phyloP scores from a whole-genome alignment of 1,140 invertebrate species.

The Drosophila mauritiana region DNA sequence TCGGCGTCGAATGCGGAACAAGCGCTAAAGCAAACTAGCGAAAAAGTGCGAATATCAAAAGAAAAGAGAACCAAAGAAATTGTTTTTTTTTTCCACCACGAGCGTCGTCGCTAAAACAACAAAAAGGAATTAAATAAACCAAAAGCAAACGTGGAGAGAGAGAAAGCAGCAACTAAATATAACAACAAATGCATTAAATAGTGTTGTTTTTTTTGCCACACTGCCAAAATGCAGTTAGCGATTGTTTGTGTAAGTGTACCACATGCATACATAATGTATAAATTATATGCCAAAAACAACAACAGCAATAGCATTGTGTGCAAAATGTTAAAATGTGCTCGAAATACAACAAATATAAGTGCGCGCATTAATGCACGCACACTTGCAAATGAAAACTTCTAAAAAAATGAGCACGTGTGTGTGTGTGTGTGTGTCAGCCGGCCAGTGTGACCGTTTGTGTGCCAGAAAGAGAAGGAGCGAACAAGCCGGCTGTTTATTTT shows the following conservation, averaged over 20 bases:
- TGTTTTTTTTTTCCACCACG: conserved; percentile 12
- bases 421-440: conserved; percentile 19
- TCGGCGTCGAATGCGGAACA: conserved; percentile 53
- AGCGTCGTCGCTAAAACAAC: conserved; percentile 5
- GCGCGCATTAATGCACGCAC: conserved; percentile 17
- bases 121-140: conserved; percentile 6
- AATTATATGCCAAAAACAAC: conserved; percentile 6
- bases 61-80: conserved; percentile 8
- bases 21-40: conserved; percentile 45
- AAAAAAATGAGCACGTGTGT: conserved; percentile 3
- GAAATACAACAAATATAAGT: conserved; percentile 43
- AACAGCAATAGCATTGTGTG: not conserved
- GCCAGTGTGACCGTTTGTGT: conserved; percentile 68
- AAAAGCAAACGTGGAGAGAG: not conserved
- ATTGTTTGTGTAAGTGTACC: conserved; percentile 45
- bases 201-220: conserved; percentile 29
- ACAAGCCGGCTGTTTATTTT: conserved; percentile 15
- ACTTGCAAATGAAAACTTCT: conserved; percentile 26
- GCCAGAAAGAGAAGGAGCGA: conserved; percentile 21
- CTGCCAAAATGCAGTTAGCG: conserved; percentile 52
- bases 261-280: not conserved
- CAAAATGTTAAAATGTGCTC: not conserved
- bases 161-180: conserved; percentile 22
- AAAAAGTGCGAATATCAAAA: conserved; percentile 14
- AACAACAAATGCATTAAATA: conserved; percentile 45